phyloP scores from a whole-genome alignment of 2,113 vertebrate genomes.

The Albula goreensis region DNA sequence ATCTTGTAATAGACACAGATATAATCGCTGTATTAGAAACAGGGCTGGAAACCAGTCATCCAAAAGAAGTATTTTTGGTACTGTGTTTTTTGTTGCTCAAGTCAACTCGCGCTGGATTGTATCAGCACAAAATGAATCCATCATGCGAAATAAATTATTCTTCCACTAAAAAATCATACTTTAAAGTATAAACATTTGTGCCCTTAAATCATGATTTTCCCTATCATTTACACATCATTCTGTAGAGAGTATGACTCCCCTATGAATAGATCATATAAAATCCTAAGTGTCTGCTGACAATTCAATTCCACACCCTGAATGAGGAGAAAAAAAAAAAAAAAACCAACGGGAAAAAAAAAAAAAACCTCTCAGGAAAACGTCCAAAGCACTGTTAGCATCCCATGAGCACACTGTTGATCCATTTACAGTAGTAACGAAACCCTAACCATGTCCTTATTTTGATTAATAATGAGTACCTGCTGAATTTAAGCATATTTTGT shows the following conservation, averaged over 20 bases:
- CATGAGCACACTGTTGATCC: too few relatives aligned
- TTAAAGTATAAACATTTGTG: background rate
- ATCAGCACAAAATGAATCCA: background rate
- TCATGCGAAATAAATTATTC: background rate
- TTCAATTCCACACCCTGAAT: too few relatives aligned
- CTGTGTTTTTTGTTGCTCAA: background rate
- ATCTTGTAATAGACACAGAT: background rate
- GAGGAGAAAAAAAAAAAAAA: too few relatives aligned
- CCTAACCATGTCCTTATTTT: too few relatives aligned
- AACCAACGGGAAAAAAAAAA: too few relatives aligned
- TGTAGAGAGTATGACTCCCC: background rate
- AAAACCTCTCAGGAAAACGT: too few relatives aligned
- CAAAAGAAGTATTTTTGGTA: background rate
- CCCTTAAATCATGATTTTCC: background rate
- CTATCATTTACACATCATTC: background rate
- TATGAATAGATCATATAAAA: background rate
- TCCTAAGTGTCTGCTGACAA: background rate
- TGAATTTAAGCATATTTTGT: background rate
- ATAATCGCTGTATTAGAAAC: background rate
- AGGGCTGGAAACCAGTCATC: background rate
- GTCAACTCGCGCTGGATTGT: background rate
- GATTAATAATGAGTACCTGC: background rate
- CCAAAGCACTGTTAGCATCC: too few relatives aligned
- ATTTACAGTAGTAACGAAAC: too few relatives aligned
- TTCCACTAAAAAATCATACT: background rate